Base-by-base conservation (phyloP, 2,113 vertebrate species). In the Centropus bengalensis region DNA sequence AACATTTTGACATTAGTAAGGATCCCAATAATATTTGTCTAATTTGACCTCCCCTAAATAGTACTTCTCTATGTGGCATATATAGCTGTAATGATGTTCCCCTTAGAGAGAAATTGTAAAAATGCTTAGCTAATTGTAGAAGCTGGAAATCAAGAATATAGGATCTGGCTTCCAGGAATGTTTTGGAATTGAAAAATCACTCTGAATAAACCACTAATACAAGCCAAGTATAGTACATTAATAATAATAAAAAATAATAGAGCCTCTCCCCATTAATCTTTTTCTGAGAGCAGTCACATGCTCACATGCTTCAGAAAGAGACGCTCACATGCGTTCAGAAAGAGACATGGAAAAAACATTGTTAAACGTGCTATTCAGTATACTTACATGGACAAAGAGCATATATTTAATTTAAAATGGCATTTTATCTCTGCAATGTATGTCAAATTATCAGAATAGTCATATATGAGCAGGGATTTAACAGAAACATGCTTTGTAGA, bases 401-500 rank as follows among this genome's bases (percentile, higher is more conserved):
- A 56, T 8, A n/a, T 70, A 59, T 12, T 62, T 60, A 33, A 56
- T 71, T 63, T 47, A 60, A 85, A 85, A 56, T 68, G 26, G 6
- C 21, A 49, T 81, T 64, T 82, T 70, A 87, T 5, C 21, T 68
- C 30, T 60, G 4, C 8, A 14, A 2, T 68, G 12, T 66, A 15
- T 86, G 10, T 66, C 45, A 58, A 26, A 62, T 47, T 66, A 14
- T 21, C 26, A 59, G 14, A 59, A 23, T 71, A 30, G 22, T 74
- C 8, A 10, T 58, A 1, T 56, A 30, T 77, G 51, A 88, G 33
- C 21, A 55, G 32, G 47, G 17, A 26, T 55, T 70, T 67, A 77
- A 54, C 9, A 62, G 56, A 79, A 33, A 62, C 30, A 12, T 0
- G 0, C 4, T 67, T 71, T 42, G 30, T 38, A 30, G 42, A 7